Conservation (phyloP, 2,888 invertebrate genomes). For the Deroplatys truncata region DNA sequence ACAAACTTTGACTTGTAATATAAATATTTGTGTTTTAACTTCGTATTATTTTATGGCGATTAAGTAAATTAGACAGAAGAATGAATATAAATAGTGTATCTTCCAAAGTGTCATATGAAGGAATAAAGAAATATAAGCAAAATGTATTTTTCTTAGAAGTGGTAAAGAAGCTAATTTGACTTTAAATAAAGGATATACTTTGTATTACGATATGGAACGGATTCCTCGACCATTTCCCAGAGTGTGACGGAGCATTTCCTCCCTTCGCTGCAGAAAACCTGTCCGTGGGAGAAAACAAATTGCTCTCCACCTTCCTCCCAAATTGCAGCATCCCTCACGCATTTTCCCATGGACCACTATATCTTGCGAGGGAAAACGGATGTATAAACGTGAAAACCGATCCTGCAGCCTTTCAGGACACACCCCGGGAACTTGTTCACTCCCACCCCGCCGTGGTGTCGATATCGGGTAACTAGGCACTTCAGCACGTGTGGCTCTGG, state of each 20-base stretch:
- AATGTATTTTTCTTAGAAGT: no score
- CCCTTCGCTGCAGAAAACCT: not conserved
- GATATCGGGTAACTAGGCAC: not conserved
- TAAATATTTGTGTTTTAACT: no score
- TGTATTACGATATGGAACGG: not conserved
- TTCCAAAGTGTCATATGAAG: no score
- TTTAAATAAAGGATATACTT: no score
- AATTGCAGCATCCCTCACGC: not conserved
- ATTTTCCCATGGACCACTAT: slow-evolving; percentile 16
- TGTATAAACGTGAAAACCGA: not conserved
- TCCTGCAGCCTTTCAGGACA: not conserved
- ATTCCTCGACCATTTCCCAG: not conserved
- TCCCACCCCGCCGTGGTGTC: not conserved
- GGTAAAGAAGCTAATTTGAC: no score
- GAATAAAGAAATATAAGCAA: no score
- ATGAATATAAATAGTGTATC: no score
- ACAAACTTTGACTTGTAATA: no score
- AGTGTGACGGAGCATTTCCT: not conserved
- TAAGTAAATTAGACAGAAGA: no score
- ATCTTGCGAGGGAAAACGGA: not conserved
- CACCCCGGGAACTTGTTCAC: not conserved
- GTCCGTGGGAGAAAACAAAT: slow-evolving; percentile 17
- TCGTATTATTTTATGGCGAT: no score
- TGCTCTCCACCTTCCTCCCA: not conserved
- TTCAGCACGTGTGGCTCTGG: not conserved